phyloP scores from a whole-genome alignment of 2,113 vertebrate genomes.

The Tricholaema leucomelas region DNA sequence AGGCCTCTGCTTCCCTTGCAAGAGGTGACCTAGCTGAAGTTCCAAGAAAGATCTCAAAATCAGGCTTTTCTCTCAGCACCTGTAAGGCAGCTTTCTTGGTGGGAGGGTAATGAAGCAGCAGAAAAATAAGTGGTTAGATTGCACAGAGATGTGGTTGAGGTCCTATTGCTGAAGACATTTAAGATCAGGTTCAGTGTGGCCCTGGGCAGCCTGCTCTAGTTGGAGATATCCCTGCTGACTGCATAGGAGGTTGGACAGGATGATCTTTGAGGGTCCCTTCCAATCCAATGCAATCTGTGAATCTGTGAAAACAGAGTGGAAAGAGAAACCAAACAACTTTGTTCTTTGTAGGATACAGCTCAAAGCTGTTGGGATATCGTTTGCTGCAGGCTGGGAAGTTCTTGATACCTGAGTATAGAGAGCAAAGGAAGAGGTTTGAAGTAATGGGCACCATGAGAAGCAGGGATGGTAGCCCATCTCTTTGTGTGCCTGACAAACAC shows the following conservation, averaged over 20 bases:
- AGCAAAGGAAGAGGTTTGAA: background rate
- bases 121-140: background rate
- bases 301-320: no score
- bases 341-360: background rate
- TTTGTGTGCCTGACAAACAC: background rate
- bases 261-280: no score
- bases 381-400: background rate
- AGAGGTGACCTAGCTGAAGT: background rate
- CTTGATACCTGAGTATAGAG: background rate
- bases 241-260: no score
- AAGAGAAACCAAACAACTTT: background rate
- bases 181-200: no score
- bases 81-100: background rate
- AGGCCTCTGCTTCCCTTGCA: background rate
- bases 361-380: background rate
- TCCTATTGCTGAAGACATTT: no score
- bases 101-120: background rate
- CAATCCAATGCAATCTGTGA: no score
- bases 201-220: no score
- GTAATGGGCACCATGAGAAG: background rate
- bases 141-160: no score
- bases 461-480: background rate
- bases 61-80: background rate
- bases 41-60: background rate
- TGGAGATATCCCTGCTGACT: no score